These are phyloP conservation scores for Trimorus sp. DNA, from an alignment of 2,888 invertebrate genomes.

Conservation along the genomic window DNA sequence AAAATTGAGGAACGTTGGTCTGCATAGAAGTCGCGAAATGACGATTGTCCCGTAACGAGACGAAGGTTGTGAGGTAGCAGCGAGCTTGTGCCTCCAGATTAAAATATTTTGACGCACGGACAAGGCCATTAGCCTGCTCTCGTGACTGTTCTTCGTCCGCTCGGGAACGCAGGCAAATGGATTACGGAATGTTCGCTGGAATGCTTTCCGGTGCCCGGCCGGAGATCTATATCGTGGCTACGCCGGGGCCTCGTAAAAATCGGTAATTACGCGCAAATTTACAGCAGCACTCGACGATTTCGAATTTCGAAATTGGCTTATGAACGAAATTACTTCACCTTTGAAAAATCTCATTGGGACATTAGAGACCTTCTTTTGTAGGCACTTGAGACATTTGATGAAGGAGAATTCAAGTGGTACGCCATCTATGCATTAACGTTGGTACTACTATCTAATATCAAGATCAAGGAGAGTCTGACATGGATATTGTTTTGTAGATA, in stretches of 20 bases:
- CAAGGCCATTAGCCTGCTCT: conserved; percentile 71
- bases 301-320: neutral
- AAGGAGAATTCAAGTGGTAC: no score
- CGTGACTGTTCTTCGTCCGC: conserved; percentile 51
- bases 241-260: conserved; percentile 75
- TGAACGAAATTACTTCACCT: conserved; percentile 2
- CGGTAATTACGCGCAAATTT: conserved; percentile 76
- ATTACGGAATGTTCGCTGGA: conserved; percentile 69
- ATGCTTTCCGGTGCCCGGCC: conserved; percentile 71
- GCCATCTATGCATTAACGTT: no score
- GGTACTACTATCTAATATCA: no score
- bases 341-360: no score
- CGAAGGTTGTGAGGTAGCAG: conserved; percentile 45
- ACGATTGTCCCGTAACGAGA: conserved; percentile 24
- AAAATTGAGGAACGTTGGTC: neutral
- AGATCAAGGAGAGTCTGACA: no score
- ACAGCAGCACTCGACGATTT: conserved; percentile 18
- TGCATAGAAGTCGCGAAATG: conserved; percentile 25
- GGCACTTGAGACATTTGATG: no score
- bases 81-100: conserved; percentile 64
- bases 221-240: conserved; percentile 79
- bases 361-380: no score
- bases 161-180: conserved; percentile 69
- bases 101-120: conserved; percentile 74
- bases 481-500: no score